Evolutionary conservation across 2,113 vertebrate species (phyloP), one percentile per base, ranked within the genome.

Genomic region (Cheilinus undulatus): DNA sequence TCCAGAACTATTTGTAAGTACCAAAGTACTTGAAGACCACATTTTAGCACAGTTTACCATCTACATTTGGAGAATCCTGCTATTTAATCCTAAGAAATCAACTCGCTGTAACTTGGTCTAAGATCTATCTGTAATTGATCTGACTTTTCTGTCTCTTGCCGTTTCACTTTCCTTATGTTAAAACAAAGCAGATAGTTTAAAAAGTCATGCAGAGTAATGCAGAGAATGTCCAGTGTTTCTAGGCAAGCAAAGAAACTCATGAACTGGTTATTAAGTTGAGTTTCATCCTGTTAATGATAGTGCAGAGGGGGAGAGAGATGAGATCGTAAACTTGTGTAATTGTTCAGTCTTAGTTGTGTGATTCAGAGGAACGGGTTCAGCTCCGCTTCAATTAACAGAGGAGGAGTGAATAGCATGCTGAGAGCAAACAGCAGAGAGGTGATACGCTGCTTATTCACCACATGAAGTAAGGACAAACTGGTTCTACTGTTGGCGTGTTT

Each of bases 391-490:
- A 12, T 40, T 60, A 56, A 53, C 49, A 70, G 46, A 22, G 74
- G 52, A 32, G 52, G 66, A 40, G 53, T 20, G 22, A 22, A 23
- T 45, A 60, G 30, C n/a, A n/a, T n/a, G 9, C 30, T 22, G 38
- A 52, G 45, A 62, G 67, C 58, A 79, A 86, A 76, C 38, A 83
- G 49, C 73, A 63, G 45, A 66, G 52, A 69, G 40, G 28, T 61
- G 30, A 40, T 45, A 59, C 53, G 53, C 28, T 65, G 46, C 23
- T 69, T 51, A 40, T 60, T 70, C 53, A 30, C 70, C 0, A 7
- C 54, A 34, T 49, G 26, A 43, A 48, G 9, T 12, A 32, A 53
- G 43, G 71, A 77, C 49, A 69, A 85, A 89, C 87, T 72, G 83
- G 87, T 89, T 89, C 28, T 23, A 5, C 68, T 56, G 61, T 73